Evolutionary conservation across 2,888 invertebrate genomes (phyloP), one percentile per base, ranked within the genome.

Genomic region (Meteorus colon): DNA sequence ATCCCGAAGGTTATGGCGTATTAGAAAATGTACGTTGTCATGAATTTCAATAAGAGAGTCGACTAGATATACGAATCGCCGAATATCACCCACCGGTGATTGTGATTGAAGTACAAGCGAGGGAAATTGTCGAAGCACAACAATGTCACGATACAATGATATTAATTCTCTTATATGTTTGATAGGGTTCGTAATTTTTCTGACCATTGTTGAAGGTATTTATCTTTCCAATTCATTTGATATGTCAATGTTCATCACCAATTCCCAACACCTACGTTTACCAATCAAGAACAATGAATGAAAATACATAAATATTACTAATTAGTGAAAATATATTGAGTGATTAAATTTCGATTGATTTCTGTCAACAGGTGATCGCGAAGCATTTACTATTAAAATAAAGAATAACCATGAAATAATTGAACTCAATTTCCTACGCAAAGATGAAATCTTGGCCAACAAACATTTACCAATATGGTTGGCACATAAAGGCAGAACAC

Each of bases 81-180:
- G 12, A 41, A 41, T 2, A 12, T 8, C 12, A 8, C 0, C 8
- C 41, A 41, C 2, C 8, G 6, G 41, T 12, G 12, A 6, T 12
- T 12, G 41, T 41, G 1, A 12, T 12, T 2, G 8, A 41, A 41
- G 41, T 12, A 12, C 12, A 41, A 41, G 41, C 12, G 12, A 41
- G 2, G 0, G 41, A 8, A 41, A 8, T 41, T 41, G 8, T 8
- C 41, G 12, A 41, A 24, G 24, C 8, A 74, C 62, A 79, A 73
- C 73, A 76, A 78, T 77, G 55, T 14, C 34, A 59, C 69, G 34
- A 69, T 19, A 34, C 37, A 6, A 19, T n/a, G 37, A n/a, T 34
- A 34, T 31, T 59, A 19, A 55, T 55, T 55, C 1, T 55, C 1
- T 19, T 10, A 34, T 34, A 59, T 59, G 55, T 31, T n/a, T 69